Evolutionary conservation across 2,113 vertebrate species (phyloP).

Genomic region (Percina caprodes): DNA sequence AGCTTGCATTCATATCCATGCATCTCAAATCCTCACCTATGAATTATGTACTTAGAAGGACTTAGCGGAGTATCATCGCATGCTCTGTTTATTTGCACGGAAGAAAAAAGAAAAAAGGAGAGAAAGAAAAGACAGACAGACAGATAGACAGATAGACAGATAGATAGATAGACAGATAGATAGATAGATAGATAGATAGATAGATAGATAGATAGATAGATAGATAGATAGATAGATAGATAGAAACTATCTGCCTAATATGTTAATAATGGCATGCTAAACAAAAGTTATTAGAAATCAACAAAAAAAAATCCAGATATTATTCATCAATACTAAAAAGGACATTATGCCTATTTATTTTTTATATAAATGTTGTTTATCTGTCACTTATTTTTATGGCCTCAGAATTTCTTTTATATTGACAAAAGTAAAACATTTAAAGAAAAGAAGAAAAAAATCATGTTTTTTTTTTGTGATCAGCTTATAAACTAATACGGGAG

Average conservation of each 20-base stretch:
- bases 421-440: neutral
- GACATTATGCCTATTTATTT: neutral
- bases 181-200: neutral
- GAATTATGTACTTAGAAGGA: conserved; percentile 72
- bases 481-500: neutral
- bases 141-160: neutral
- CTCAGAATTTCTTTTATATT: neutral
- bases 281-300: neutral
- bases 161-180: neutral
- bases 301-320: neutral
- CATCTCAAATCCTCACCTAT: conserved; percentile 69
- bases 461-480: neutral
- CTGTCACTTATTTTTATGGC: neutral
- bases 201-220: neutral
- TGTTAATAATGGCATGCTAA: neutral
- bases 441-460: too few species aligned
- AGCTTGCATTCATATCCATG: conserved; percentile 50
- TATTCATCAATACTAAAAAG: neutral
- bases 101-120: neutral
- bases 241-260: neutral
- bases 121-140: neutral
- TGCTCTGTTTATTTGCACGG: conserved; percentile 4
- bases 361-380: neutral
- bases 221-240: neutral
- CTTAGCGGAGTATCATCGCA: conserved; percentile 65